Evolutionary conservation across 2,888 invertebrate genomes (phyloP).

Genomic region (Drosophila kanekoi): DNA sequence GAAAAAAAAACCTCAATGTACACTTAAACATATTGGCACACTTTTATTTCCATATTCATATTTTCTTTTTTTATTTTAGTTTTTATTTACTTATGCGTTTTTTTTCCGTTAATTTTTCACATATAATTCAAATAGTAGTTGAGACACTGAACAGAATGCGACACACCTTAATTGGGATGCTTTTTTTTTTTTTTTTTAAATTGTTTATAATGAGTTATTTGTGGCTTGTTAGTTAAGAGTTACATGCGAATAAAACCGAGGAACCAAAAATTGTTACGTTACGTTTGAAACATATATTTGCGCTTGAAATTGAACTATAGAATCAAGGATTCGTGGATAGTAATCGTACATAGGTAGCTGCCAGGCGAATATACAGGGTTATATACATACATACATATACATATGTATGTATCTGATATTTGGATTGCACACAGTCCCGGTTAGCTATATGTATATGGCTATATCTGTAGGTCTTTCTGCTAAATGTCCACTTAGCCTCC

Average conservation of each 20-base stretch:
- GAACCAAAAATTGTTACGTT: constrained; percentile 55
- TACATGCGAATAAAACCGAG: constrained; percentile 48
- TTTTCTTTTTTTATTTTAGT: no score
- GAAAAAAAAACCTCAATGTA: constrained; percentile 57
- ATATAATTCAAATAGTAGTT: constrained; percentile 31
- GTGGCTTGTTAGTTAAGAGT: constrained; percentile 31
- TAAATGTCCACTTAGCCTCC: not conserved
- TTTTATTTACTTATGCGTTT: not conserved
- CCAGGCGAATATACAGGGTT: not conserved
- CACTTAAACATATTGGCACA: constrained; percentile 82
- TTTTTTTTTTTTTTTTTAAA: constrained; percentile 2
- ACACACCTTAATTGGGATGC: constrained; percentile 5
- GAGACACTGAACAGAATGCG: constrained; percentile 42
- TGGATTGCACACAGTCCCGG: constrained; percentile 57
- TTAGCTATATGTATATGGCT: not conserved
- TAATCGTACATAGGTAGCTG: constrained; percentile 5
- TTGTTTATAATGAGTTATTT: constrained; percentile 28
- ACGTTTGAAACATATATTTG: constrained; percentile 50
- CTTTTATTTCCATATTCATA: constrained; percentile 46
- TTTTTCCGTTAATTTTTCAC: constrained; percentile 17
- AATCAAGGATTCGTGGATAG: constrained; percentile 31
- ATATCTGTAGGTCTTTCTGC: not conserved
- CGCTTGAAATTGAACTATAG: constrained; percentile 55
- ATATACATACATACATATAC: not conserved
- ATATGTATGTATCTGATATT: not conserved